Conservation (phyloP, 2,797 vertebrate species). For the Tragelaphus eurycerus region DNA sequence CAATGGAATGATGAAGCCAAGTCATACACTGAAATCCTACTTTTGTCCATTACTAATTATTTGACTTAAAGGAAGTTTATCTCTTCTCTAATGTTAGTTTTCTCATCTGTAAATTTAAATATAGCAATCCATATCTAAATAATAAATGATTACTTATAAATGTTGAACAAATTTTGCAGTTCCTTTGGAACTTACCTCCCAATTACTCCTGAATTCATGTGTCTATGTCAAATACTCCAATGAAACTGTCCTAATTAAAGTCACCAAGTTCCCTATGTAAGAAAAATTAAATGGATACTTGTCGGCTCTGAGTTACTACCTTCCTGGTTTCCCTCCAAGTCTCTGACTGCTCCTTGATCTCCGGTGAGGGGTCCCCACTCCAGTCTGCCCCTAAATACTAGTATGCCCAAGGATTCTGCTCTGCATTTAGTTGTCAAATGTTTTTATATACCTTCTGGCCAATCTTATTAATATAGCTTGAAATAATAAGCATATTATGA, state of each 20-base stretch:
- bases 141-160: not conserved
- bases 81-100: conserved; percentile 7
- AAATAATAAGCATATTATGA: conserved; percentile 14
- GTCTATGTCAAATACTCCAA: not conserved
- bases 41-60: not conserved
- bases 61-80: not conserved
- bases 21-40: not conserved
- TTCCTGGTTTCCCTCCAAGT: conserved; percentile 1
- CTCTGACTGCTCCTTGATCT: not conserved
- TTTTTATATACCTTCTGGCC: not conserved
- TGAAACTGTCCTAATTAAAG: not conserved
- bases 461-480: conserved; percentile 6
- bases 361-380: not conserved
- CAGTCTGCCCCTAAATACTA: not conserved
- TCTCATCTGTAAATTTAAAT: conserved; percentile 27
- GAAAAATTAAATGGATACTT: not conserved
- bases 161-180: not conserved
- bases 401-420: not conserved
- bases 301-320: not conserved
- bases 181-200: not conserved
- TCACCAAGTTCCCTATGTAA: not conserved
- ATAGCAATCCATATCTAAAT: not conserved
- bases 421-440: conserved; percentile 4
- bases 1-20: not conserved
- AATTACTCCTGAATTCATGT: not conserved